Base-by-base conservation (phyloP, 2,113 vertebrate species). In the Limnothrissa miodon region DNA sequence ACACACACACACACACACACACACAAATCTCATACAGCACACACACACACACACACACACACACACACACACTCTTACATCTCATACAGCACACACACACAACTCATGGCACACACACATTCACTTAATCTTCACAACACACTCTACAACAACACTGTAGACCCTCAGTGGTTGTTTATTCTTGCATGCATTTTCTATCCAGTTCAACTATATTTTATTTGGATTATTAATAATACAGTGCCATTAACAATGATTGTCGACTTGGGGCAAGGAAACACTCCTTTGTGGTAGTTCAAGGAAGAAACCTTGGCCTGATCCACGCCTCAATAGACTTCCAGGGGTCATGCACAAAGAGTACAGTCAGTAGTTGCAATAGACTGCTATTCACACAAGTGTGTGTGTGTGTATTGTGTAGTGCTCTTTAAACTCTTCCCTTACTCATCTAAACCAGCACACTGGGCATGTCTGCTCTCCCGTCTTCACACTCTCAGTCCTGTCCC, bases 1-100 rank as follows among this genome's bases (percentile, higher is more conserved):
- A 70, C 44, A 86, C 84, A 85, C 78, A 33, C 78, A 74, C 78
- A 70, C 80, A 80, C 81, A 83, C 79, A 78, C 59, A 79, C 74
- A 82, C 5, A 66, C 51, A 82, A 85, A 19, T 42, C 53, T 62
- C 53, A 51, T 11, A 81, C 59, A 25, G 25, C 51, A 1, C 46
- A 2, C 10, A 15, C 46, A 15, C 10, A 11, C 46, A 42, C 87
- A 85, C 87, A 53, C 53, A 56, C 80, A 70, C 80, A 84, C 80
- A 84, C 80, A 78, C 56, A 83, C 82, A 83, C 33, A 56, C 45
- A 81, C 82, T 81, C 83, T 80, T 87, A 84, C 87, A n/a, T 78
- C 80, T 66, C 82, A 87, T 87, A 85, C 48, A 1, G 45, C 84
- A 51, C 79, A 85, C 78, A 78, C 80, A 85, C 85, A n/a, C n/a